Evolutionary conservation across 2,888 invertebrate species (phyloP).

Genomic region (Cynaeus angustus): DNA sequence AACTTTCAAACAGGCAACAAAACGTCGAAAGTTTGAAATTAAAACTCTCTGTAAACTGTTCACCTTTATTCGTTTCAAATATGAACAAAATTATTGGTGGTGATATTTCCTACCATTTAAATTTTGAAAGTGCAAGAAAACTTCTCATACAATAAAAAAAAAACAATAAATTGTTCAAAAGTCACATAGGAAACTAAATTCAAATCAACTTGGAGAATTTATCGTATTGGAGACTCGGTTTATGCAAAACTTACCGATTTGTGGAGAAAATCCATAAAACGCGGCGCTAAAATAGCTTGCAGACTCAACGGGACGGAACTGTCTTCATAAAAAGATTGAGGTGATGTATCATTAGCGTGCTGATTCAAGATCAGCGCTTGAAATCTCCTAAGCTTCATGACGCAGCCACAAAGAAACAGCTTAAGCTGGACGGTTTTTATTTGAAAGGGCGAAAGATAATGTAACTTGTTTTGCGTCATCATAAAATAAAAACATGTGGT

Average conservation of each 20-base stretch:
- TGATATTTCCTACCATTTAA: no score
- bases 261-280: conserved; percentile 22
- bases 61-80: no score
- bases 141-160: neutral
- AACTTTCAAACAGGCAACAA: no score
- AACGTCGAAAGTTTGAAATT: no score
- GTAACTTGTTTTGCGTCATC: neutral
- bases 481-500: no score
- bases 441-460: neutral
- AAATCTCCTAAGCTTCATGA: neutral
- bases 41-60: no score
- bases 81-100: no score
- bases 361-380: conserved; percentile 7
- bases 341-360: conserved; percentile 16
- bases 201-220: conserved; percentile 9
- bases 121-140: neutral
- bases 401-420: neutral
- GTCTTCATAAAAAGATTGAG: conserved; percentile 6
- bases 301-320: neutral
- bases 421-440: conserved; percentile 1
- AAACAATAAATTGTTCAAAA: conserved; percentile 13
- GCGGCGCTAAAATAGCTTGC: neutral
- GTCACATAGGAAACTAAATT: conserved; percentile 4
- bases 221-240: conserved; percentile 8
- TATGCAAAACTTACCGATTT: conserved; percentile 19